Conservation (phyloP, 1,140 invertebrate genomes). For the Hypothenemus hampei region DNA sequence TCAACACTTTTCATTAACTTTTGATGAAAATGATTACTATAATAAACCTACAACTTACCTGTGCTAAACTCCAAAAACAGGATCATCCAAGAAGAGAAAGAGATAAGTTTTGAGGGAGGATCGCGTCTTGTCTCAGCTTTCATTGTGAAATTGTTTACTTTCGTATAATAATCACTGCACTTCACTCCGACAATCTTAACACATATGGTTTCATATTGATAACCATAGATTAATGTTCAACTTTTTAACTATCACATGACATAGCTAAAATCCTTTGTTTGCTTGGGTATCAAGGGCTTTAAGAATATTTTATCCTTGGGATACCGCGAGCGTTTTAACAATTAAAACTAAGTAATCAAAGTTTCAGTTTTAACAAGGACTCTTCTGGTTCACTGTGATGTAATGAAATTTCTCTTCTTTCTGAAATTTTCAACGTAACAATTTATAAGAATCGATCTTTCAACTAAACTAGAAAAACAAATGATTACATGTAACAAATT, state of each 20-base stretch:
- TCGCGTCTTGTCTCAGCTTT: conserved; percentile 4
- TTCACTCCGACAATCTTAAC: conserved; percentile 20
- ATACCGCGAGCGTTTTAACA: conserved; percentile 20
- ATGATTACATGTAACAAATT: too few species aligned
- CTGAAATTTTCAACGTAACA: too few species aligned
- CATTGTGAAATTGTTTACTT: conserved; percentile 8
- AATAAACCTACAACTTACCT: conserved; percentile 27
- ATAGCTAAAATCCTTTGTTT: too few species aligned
- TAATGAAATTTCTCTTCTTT: too few species aligned
- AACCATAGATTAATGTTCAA: too few species aligned
- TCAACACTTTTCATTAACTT: too few species aligned
- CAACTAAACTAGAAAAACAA: too few species aligned
- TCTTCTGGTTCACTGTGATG: too few species aligned
- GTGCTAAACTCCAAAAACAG: conserved; percentile 35
- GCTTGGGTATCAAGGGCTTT: conserved; percentile 31
- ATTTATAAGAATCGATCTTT: too few species aligned
- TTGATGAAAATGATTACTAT: too few species aligned
- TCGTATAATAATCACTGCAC: conserved; percentile 28
- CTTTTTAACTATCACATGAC: too few species aligned
- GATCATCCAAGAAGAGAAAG: conserved; percentile 32
- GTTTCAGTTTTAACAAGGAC: too few species aligned
- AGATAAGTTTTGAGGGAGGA: conserved; percentile 25
- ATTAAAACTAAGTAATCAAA: conserved; percentile 1
- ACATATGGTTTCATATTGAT: conserved; percentile 1
- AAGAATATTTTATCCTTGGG: conserved; percentile 21